These are phyloP conservation scores for Petrolisthes manimaculis DNA, from an alignment of 2,888 invertebrate genomes.

Conservation along the genomic window DNA sequence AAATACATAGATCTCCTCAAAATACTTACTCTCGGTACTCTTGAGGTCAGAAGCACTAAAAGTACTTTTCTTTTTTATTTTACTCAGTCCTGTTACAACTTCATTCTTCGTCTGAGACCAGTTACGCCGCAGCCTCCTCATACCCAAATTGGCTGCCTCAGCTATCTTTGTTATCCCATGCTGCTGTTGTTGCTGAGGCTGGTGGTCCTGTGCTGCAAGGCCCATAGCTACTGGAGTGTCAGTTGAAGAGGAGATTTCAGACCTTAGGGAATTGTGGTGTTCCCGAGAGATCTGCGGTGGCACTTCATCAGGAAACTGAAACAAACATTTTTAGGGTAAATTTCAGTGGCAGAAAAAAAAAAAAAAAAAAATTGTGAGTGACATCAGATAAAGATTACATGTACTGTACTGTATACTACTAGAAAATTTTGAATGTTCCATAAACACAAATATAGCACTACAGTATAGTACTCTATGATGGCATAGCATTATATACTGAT, in stretches of 20 bases:
- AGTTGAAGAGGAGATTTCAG: conserved; percentile 25
- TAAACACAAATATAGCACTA: too few species aligned
- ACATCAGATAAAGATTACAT: too few species aligned
- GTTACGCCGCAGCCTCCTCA: conserved; percentile 78
- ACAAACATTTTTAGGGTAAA: background rate
- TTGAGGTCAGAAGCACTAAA: conserved; percentile 59
- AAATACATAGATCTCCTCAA: background rate
- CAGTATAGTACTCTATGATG: too few species aligned
- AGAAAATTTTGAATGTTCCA: too few species aligned
- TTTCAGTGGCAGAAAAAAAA: too few species aligned
- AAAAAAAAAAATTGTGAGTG: too few species aligned
- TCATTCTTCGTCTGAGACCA: conserved; percentile 74
- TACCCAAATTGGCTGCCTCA: conserved; percentile 76
- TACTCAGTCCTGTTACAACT: conserved; percentile 75
- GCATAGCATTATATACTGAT: too few species aligned
- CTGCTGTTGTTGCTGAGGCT: conserved; percentile 73
- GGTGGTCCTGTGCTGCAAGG: background rate
- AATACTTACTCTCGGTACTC: conserved; percentile 54
- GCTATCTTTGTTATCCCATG: conserved; percentile 79
- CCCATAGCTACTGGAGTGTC: background rate
- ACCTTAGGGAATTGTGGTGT: conserved; percentile 40
- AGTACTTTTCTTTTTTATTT: conserved; percentile 71
- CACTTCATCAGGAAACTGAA: conserved; percentile 46
- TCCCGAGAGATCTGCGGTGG: conserved; percentile 39
- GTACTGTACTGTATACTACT: too few species aligned